Conservation (phyloP, 2,888 invertebrate genomes). For the Caenorhabditis plicata region DNA sequence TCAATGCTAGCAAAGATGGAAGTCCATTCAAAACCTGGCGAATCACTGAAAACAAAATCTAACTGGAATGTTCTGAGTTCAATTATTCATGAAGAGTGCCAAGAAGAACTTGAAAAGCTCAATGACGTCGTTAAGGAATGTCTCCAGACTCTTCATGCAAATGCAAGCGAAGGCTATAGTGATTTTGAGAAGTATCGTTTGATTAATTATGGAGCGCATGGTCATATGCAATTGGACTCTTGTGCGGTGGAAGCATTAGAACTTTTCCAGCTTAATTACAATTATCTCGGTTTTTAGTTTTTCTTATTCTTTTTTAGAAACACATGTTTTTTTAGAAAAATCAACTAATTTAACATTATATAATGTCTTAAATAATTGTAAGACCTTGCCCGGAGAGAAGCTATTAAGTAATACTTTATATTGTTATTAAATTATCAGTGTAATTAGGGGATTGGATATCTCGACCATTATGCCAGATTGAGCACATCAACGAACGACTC, state of each 20-base stretch:
- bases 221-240: slow-evolving; percentile 50
- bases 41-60: slow-evolving; percentile 11
- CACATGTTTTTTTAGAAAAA: slow-evolving; percentile 19
- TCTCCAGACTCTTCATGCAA: slow-evolving; percentile 15
- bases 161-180: slow-evolving; percentile 14
- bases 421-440: background rate
- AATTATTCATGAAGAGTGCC: background rate
- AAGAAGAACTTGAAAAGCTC: slow-evolving; percentile 10
- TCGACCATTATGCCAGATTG: slow-evolving; percentile 52
- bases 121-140: slow-evolving; percentile 16
- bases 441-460: slow-evolving; percentile 59
- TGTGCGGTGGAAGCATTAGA: slow-evolving; percentile 57
- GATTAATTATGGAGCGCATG: slow-evolving; percentile 40
- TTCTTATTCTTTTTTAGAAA: background rate
- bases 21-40: slow-evolving; percentile 11
- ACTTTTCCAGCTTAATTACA: slow-evolving; percentile 46
- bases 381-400: slow-evolving; percentile 53
- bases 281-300: slow-evolving; percentile 22
- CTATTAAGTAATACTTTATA: slow-evolving; percentile 42
- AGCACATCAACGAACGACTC: slow-evolving; percentile 49
- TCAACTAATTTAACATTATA: slow-evolving; percentile 42
- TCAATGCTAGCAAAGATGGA: slow-evolving; percentile 28
- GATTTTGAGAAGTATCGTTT: slow-evolving; percentile 31
- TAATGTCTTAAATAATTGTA: slow-evolving; percentile 59
- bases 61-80: slow-evolving; percentile 10